These are phyloP conservation scores for Radopholus similis DNA, from an alignment of 1,140 invertebrate genomes.

Conservation along the genomic window DNA sequence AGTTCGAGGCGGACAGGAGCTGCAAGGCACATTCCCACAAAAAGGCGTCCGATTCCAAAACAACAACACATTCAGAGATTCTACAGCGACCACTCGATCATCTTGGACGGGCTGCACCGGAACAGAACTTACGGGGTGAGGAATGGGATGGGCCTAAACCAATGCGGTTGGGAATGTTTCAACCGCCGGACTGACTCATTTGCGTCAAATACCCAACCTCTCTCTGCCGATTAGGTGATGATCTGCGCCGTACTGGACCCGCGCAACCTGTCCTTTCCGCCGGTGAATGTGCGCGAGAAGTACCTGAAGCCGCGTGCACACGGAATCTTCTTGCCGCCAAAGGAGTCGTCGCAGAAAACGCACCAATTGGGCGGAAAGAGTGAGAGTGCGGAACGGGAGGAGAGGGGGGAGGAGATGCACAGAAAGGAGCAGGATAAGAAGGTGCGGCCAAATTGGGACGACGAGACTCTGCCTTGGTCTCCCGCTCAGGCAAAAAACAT, in stretches of 20 bases:
- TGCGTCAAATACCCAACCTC: background rate
- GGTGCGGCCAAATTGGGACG: background rate
- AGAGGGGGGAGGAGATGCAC: background rate
- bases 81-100: slow-evolving; percentile 12
- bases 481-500: background rate
- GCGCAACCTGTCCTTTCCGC: slow-evolving; percentile 42
- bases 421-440: background rate
- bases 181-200: slow-evolving; percentile 47
- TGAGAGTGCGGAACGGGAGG: background rate
- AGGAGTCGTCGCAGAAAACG: slow-evolving; percentile 13
- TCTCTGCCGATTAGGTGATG: slow-evolving; percentile 23
- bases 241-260: slow-evolving; percentile 50
- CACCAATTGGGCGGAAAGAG: background rate
- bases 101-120: background rate
- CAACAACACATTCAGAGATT: background rate
- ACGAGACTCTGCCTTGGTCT: background rate
- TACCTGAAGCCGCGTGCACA: slow-evolving; percentile 27
- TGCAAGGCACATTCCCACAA: slow-evolving; percentile 48
- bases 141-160: slow-evolving; percentile 24
- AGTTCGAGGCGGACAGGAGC: slow-evolving; percentile 30
- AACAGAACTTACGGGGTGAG: slow-evolving; percentile 4
- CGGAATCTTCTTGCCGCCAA: slow-evolving; percentile 26
- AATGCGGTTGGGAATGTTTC: slow-evolving; percentile 40
- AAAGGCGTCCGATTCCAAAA: no score
- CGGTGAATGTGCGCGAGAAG: slow-evolving; percentile 23